These are phyloP conservation scores for Archegozetes longisetosus DNA, from an alignment of 1,140 invertebrate species.

Conservation along the genomic window DNA sequence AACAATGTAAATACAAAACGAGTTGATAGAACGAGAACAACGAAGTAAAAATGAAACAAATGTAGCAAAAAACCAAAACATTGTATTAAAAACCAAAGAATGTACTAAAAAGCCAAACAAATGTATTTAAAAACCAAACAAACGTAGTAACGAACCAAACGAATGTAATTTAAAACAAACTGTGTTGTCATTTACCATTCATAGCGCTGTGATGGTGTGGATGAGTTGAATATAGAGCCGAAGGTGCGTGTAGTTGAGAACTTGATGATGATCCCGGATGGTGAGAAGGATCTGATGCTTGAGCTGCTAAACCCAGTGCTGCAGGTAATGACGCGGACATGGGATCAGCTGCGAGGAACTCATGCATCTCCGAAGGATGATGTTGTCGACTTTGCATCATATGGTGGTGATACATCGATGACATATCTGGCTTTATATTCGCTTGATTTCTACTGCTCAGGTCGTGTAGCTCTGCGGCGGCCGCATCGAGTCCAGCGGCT, in stretches of 20 bases:
- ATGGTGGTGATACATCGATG: constrained; percentile 15
- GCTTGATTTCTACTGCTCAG: constrained; percentile 10
- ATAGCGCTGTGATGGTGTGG: constrained; percentile 12
- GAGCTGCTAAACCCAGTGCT: constrained; percentile 6
- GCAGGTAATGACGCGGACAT: constrained; percentile 4
- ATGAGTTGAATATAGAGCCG: constrained; percentile 31
- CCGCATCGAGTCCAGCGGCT: constrained; percentile 13
- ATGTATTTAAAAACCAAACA: not conserved
- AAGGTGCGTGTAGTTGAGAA: constrained; percentile 32
- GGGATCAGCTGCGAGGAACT: constrained; percentile 11
- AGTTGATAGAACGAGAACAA: not conserved
- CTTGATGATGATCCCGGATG: constrained; percentile 38
- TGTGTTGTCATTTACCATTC: not conserved
- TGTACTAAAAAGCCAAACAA: not conserved
- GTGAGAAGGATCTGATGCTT: constrained; percentile 41
- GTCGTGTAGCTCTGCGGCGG: constrained; percentile 15
- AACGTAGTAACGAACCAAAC: not conserved
- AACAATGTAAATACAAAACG: too few species aligned
- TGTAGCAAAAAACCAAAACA: not conserved
- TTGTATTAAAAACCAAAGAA: too few species aligned
- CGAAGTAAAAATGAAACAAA: not conserved
- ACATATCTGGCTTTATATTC: constrained; percentile 16
- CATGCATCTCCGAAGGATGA: constrained; percentile 16
- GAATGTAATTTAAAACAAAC: not conserved
- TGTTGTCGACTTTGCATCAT: constrained; percentile 14